A percentile compares a stretch with the other conserved stretches of the same genome.
Evolutionary conservation across 30 jellyfish, hydroid and myxozoan genomes (phyloP).

Genomic region (Chrysaora quinquecirrha): DNA sequence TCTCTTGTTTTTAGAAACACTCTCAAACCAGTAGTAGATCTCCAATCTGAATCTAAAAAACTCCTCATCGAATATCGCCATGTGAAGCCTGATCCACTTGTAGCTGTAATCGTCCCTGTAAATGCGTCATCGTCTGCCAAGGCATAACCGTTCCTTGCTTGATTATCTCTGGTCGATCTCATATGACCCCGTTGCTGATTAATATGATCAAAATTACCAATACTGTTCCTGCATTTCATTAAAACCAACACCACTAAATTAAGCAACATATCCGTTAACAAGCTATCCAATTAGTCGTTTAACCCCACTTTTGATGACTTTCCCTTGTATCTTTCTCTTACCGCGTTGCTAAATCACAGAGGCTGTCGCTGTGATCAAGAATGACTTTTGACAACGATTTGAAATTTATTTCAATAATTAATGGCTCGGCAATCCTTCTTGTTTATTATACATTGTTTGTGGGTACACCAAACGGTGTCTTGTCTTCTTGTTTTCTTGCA

Average conservation of each 20-base stretch:
- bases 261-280: no score
- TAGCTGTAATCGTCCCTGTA: slow-evolving; percentile 40
- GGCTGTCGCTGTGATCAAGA: neutral
- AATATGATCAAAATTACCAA: no score
- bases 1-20: slow-evolving; percentile 65
- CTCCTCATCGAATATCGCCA: slow-evolving; percentile 26
- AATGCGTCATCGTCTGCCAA: neutral
- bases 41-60: slow-evolving; percentile 43
- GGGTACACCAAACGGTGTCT: slow-evolving; percentile 42
- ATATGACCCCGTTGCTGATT: no score
- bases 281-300: no score
- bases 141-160: neutral
- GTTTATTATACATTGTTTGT: slow-evolving; percentile 44
- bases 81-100: slow-evolving; percentile 54
- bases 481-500: slow-evolving; percentile 29
- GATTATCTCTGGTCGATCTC: no score
- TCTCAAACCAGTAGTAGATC: slow-evolving; percentile 11
- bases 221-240: no score
- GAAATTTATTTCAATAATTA: neutral
- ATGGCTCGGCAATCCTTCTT: slow-evolving; percentile 3
- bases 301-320: no score
- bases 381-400: neutral
- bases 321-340: neutral
- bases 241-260: no score
- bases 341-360: neutral